Base-by-base conservation (phyloP, 2,797 vertebrate genomes). In the Halcyon chelicuti region DNA sequence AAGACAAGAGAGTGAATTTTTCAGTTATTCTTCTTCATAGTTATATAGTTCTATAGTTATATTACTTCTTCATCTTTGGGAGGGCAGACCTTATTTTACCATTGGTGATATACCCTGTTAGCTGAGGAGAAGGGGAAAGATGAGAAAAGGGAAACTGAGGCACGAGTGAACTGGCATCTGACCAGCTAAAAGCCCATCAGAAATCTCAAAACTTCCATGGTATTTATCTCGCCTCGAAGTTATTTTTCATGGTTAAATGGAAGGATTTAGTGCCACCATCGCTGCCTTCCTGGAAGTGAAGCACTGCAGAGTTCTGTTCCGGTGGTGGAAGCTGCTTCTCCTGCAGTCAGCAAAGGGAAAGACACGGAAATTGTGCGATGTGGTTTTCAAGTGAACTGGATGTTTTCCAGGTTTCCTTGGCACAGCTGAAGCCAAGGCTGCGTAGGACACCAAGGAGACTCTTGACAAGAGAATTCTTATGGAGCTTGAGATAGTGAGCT, bases 361-460 rank as follows among this genome's bases (percentile, higher is more conserved):
- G 88, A 73, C 96, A 57, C 1, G 6, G 80, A 87, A 93, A 86
- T 15, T 0, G 1, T 85, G 89, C 82, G 86, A 74, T 84, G 92
- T 85, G 55, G 35, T 81, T 94, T 90, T 75, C 58, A 80, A 84
- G 71, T 63, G 67, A 88, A 47, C 51, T 94, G 94, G 85, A 67
- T 82, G 29, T 54, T 93, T 84, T 95, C 88, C 92, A 96, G 90
- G 58, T 91, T 89, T 86, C 55, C 83, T 94, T 86, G 90, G 75
- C 47, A 75, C 72, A 72, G 49, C 65, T 81, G 79, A 94, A 96
- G 87, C 84, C 68, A 94, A 90, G 29, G 60, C n/a, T 83, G 12
- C 77, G 21, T 37, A 86, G 72, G 83, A 91, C 65, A 96, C 75
- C 87, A 73, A 52, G 63, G 79, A 91, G 73, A 44, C 60, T 67